phyloP scores from a whole-genome alignment of 2,113 vertebrate genomes.

The Sclerurus mexicanus region DNA sequence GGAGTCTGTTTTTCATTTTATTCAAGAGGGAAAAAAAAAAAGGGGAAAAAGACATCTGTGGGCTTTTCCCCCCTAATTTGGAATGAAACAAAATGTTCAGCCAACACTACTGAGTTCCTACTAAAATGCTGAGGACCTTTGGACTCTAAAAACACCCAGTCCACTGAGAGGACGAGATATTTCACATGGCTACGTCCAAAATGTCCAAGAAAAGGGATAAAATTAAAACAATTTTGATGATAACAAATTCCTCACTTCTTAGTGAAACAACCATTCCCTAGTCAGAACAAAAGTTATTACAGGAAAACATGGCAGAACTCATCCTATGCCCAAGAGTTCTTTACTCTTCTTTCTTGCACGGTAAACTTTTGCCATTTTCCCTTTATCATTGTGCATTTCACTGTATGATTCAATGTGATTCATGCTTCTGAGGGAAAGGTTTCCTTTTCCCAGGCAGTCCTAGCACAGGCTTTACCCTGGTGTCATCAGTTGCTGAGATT shows the following conservation, averaged over 20 bases:
- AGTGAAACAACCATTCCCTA: background rate
- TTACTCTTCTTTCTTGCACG: background rate
- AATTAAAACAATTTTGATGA: background rate
- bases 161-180: background rate
- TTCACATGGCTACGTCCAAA: background rate
- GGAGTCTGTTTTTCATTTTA: background rate
- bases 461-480: background rate
- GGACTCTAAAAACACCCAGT: background rate
- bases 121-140: conserved; percentile 14
- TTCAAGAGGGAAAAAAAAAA: background rate
- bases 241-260: background rate
- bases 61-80: background rate
- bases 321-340: background rate
- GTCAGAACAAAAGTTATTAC: background rate
- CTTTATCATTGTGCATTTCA: background rate
- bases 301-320: background rate
- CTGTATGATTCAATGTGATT: background rate
- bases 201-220: background rate
- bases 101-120: background rate
- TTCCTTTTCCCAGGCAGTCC: background rate
- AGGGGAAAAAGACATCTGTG: background rate
- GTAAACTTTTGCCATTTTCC: background rate
- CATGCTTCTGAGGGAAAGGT: background rate
- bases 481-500: background rate
- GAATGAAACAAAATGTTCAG: conserved; percentile 52